Percentiles rank a stretch among this genome's conserved stretches.
Conservation (phyloP, 2,888 invertebrate genomes). For the Yponomeuta sedellus region DNA sequence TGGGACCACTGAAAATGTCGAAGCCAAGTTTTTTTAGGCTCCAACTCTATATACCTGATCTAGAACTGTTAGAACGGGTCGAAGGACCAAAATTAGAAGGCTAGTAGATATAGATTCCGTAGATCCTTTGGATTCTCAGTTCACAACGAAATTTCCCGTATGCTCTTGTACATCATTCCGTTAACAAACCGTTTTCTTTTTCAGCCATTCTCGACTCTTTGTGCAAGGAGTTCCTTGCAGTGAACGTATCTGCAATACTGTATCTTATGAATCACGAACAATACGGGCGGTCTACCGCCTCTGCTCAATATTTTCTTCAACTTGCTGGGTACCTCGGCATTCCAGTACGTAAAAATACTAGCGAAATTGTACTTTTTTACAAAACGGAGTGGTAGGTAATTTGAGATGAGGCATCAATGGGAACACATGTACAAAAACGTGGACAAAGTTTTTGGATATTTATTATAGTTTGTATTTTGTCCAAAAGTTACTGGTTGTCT, state of each 20-base stretch:
- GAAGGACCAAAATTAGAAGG: too few species aligned
- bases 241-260: slow-evolving; percentile 93
- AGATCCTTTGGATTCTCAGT: too few species aligned
- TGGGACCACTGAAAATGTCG: too few species aligned
- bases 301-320: slow-evolving; percentile 95
- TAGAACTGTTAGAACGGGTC: too few species aligned
- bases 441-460: too few species aligned
- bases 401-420: too few species aligned
- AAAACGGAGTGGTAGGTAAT: background rate
- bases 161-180: background rate
- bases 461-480: too few species aligned
- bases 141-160: background rate
- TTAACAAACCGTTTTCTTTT: background rate
- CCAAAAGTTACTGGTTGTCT: too few species aligned
- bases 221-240: slow-evolving; percentile 91
- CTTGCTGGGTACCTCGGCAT: slow-evolving; percentile 95
- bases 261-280: slow-evolving; percentile 97
- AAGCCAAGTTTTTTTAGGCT: too few species aligned
- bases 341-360: slow-evolving; percentile 75
- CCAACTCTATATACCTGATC: too few species aligned
- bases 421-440: too few species aligned
- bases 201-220: slow-evolving; percentile 91
- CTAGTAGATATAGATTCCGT: too few species aligned
- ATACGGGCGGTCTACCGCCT: slow-evolving; percentile 94
- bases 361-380: background rate